These are phyloP conservation scores for Callospermophilus lateralis DNA, from an alignment of 2,113 vertebrate species.

Conservation along the genomic window DNA sequence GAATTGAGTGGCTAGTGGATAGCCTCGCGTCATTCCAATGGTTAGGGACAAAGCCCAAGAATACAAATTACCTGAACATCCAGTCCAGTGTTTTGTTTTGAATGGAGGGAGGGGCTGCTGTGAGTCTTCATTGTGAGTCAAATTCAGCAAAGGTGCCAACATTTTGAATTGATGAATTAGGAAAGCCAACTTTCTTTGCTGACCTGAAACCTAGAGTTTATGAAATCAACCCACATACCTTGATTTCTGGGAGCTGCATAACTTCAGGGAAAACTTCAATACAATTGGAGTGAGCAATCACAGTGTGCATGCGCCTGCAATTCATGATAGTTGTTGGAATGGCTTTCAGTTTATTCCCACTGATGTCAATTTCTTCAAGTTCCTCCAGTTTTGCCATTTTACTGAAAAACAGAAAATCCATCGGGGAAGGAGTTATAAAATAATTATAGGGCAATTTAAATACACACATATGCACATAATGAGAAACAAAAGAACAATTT, in stretches of 20 bases:
- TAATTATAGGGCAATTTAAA: neutral
- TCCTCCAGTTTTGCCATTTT: conserved; percentile 99
- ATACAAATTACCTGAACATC: neutral
- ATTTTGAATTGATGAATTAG: neutral
- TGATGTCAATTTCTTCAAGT: conserved; percentile 97
- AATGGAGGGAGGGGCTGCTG: neutral
- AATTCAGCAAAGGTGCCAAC: neutral
- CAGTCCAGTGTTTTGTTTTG: neutral
- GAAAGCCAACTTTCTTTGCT: neutral
- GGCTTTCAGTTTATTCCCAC: conserved; percentile 98
- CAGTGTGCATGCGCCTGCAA: conserved; percentile 96
- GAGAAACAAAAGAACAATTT: conserved; percentile 19
- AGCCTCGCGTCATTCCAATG: neutral
- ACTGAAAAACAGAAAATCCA: conserved; percentile 85
- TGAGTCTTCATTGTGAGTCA: neutral
- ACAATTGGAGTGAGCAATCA: conserved; percentile 97
- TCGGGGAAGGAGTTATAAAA: neutral
- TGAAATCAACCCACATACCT: conserved; percentile 86
- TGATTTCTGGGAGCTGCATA: conserved; percentile 98
- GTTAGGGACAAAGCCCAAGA: neutral
- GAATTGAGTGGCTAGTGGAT: neutral
- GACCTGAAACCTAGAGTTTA: neutral
- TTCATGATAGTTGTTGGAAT: conserved; percentile 97
- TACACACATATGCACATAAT: neutral
- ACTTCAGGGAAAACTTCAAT: conserved; percentile 99